These are phyloP conservation scores for Drosophila koepferae DNA, from an alignment of 2,888 invertebrate species.

Conservation along the genomic window DNA sequence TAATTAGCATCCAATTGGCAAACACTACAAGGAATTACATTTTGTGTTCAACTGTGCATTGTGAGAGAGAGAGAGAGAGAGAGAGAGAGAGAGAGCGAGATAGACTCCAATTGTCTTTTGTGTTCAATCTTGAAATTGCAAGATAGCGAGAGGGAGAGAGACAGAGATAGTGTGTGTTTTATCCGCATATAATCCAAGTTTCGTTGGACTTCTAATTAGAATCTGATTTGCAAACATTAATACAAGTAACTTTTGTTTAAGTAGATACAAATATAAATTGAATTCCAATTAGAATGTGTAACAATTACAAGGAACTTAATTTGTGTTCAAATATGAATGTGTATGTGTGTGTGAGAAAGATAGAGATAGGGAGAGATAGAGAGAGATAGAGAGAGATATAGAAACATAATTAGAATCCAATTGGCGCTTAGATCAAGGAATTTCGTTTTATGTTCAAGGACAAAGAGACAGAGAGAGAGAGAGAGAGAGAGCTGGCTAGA, in stretches of 20 bases:
- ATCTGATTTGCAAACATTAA: conserved; percentile 13
- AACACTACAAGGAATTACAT: not conserved
- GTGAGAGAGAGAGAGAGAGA: not conserved
- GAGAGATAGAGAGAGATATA: not conserved
- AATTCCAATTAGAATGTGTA: not conserved
- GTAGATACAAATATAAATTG: not conserved
- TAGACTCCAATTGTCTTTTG: not conserved
- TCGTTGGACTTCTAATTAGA: not conserved
- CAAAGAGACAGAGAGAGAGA: not conserved
- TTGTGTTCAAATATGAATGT: too few relatives aligned
- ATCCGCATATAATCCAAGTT: not conserved
- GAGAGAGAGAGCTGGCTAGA: too few relatives aligned
- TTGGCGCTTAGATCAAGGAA: not conserved
- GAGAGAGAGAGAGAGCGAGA: not conserved
- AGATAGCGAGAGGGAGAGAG: not conserved
- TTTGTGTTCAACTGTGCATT: not conserved
- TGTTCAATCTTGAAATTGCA: too few relatives aligned
- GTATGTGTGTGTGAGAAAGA: not conserved
- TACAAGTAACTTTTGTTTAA: conserved; percentile 33
- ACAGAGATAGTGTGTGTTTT: not conserved
- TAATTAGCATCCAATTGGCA: not conserved
- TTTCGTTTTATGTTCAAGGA: not conserved
- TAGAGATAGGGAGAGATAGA: not conserved
- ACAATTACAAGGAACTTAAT: too few relatives aligned
- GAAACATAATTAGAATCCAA: not conserved